Evolutionary conservation across 2,797 vertebrate species (phyloP).

Genomic region (Sarcoramphus papa): DNA sequence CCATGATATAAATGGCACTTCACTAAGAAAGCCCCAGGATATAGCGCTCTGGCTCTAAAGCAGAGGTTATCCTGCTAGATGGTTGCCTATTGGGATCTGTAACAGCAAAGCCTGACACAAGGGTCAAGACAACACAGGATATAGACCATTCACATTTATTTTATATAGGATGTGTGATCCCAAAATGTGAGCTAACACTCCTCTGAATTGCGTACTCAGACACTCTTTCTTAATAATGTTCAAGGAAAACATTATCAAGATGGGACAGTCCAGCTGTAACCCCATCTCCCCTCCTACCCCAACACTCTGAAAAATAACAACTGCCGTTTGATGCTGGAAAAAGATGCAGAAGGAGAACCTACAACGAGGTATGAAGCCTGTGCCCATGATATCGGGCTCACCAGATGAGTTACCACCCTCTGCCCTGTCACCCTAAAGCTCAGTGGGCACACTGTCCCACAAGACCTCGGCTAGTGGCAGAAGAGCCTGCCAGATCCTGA

Average conservation of each 20-base stretch:
- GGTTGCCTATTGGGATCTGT: not conserved
- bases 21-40: not conserved
- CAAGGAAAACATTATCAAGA: not conserved
- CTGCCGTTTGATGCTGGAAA: not conserved
- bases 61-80: not conserved
- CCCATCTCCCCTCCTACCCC: not conserved
- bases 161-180: not conserved
- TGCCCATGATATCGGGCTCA: rapidly evolving
- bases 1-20: not conserved
- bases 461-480: not conserved
- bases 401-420: not conserved
- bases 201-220: not conserved
- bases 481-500: not conserved
- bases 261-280: not conserved
- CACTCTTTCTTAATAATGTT: not conserved
- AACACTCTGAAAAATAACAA: not conserved
- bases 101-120: not conserved
- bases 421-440: not conserved
- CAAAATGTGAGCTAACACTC: not conserved
- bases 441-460: not conserved
- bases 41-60: not conserved
- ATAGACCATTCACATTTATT: not conserved
- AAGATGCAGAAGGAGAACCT: not conserved
- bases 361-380: not conserved
- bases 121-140: not conserved